Evolutionary conservation across 2,113 vertebrate genomes (phyloP).

Genomic region (Narcine bancroftii): DNA sequence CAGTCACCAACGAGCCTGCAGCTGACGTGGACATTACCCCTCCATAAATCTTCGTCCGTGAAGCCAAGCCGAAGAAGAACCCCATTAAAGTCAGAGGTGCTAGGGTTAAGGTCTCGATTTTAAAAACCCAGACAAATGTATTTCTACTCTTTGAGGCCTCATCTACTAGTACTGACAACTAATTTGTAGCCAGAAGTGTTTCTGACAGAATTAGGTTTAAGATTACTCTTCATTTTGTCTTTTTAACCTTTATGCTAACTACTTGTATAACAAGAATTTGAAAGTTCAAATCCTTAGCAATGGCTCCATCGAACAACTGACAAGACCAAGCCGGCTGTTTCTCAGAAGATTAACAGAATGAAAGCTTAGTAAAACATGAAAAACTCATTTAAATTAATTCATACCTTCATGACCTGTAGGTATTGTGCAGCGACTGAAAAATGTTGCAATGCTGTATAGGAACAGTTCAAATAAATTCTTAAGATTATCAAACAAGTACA

Average conservation of each 20-base stretch:
- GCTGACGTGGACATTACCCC: no score
- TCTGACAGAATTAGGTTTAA: conserved; percentile 32
- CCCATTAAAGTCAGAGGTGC: neutral
- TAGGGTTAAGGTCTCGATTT: conserved; percentile 14
- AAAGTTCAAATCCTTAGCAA: conserved; percentile 19
- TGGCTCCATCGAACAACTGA: conserved; percentile 1
- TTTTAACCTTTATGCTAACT: conserved; percentile 23
- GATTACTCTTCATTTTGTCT: conserved; percentile 22
- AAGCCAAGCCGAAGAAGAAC: no score
- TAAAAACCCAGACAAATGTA: neutral
- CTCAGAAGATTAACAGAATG: conserved; percentile 35
- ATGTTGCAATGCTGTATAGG: neutral
- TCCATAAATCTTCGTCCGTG: no score
- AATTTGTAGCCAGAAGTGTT: conserved; percentile 4
- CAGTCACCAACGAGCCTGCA: no score
- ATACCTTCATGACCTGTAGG: neutral
- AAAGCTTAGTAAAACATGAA: conserved; percentile 31
- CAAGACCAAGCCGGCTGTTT: conserved; percentile 31
- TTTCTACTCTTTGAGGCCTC: neutral
- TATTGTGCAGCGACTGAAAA: neutral
- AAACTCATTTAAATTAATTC: conserved; percentile 33
- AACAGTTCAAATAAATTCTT: neutral
- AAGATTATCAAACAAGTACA: neutral
- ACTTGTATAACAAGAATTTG: conserved; percentile 24
- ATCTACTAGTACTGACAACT: neutral